Conservation (phyloP, 1,140 invertebrate genomes). For the Zaprionus capensis region DNA sequence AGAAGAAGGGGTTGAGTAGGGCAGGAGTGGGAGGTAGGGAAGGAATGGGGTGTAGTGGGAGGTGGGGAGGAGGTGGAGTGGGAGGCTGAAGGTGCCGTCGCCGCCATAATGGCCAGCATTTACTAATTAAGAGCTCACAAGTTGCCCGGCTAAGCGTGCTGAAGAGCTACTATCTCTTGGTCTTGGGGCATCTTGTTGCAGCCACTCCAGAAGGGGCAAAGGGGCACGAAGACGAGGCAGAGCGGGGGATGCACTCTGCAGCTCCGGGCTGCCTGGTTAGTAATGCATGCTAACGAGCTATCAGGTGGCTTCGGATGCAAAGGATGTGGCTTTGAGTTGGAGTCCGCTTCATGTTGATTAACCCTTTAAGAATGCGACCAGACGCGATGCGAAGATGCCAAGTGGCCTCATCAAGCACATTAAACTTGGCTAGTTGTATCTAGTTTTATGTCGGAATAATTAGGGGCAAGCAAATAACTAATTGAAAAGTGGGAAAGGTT, state of each 20-base stretch:
- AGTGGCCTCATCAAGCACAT: background rate
- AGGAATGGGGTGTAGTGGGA: background rate
- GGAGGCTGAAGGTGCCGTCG: conserved; percentile 11
- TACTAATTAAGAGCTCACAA: conserved; percentile 82
- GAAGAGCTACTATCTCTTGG: conserved; percentile 54
- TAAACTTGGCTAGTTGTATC: background rate
- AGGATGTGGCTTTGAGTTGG: conserved; percentile 26
- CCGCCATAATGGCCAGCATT: conserved; percentile 78
- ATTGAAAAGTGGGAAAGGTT: background rate
- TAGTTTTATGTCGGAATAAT: background rate
- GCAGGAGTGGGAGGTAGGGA: too few relatives aligned
- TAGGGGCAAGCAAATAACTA: background rate
- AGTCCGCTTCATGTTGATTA: conserved; percentile 24
- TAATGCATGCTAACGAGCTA: conserved; percentile 79
- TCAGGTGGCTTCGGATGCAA: conserved; percentile 60
- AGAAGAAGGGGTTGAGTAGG: background rate
- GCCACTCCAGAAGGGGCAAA: background rate
- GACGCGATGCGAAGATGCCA: background rate
- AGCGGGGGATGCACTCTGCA: background rate
- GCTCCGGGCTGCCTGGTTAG: conserved; percentile 58
- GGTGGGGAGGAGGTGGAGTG: background rate
- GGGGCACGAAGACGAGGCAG: background rate
- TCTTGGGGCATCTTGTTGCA: conserved; percentile 51
- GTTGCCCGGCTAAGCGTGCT: conserved; percentile 67
- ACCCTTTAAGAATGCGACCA: conserved; percentile 21